A percentile compares a stretch with the other conserved stretches of the same genome.
Conservation (phyloP, 1,140 invertebrate genomes). For the Sarcophaga peregrina region DNA sequence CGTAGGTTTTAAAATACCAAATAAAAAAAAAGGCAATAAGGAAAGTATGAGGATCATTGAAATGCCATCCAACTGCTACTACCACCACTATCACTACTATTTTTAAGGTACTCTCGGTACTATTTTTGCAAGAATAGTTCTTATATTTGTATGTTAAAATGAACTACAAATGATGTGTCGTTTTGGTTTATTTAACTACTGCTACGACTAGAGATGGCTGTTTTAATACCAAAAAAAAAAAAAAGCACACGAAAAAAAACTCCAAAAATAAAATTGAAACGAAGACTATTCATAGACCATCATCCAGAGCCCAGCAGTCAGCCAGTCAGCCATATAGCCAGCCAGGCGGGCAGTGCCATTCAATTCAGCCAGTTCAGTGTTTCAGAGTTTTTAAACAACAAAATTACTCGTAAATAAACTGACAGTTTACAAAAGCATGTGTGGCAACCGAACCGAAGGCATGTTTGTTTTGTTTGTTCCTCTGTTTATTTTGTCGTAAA, state of each 20-base stretch:
- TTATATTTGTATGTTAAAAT: constrained; percentile 50
- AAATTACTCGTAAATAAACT: constrained; percentile 58
- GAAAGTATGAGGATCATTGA: neutral
- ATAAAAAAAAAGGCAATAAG: neutral
- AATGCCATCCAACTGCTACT: neutral
- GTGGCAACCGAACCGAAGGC: constrained; percentile 25
- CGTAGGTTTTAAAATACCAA: neutral
- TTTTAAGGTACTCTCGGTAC: neutral
- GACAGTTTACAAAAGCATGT: constrained; percentile 49
- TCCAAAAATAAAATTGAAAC: neutral
- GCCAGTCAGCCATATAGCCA: too few species aligned
- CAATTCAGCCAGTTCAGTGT: too few species aligned
- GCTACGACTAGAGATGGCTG: neutral
- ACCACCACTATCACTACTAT: neutral
- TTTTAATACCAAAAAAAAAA: neutral
- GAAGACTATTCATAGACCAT: neutral
- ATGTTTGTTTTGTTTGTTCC: constrained; percentile 29
- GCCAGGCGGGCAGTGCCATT: too few species aligned
- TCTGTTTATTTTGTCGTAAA: constrained; percentile 38
- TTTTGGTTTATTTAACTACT: constrained; percentile 50
- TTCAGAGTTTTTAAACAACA: neutral
- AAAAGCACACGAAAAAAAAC: neutral
- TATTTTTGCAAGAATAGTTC: constrained; percentile 24
- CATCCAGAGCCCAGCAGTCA: too few species aligned
- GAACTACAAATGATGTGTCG: constrained; percentile 62